Evolutionary conservation across 2,888 invertebrate genomes (phyloP), one percentile per base, ranked within the genome.

Genomic region (Ecliptopera silaceata): DNA sequence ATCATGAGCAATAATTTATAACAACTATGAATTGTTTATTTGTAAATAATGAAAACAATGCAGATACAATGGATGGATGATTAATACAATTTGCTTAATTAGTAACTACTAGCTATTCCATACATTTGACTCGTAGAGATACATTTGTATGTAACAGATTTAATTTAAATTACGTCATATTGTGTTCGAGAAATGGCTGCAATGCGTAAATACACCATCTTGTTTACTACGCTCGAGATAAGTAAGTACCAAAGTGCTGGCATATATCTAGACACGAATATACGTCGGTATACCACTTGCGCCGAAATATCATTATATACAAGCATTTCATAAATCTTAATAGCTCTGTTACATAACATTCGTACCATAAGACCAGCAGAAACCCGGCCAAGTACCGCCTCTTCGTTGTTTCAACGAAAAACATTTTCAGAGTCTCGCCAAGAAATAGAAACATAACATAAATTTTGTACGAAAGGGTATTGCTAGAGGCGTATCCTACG

Each of bases 361-460:
- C 41, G 39, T 53, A 47, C 15, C 13, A 34, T 22, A 41, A 42
- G 47, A 58, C 32, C 29, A 57, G 48, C 32, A 61, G 48, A 61
- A 51, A 63, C 59, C 59, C 60, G 58, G 70, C 63, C 63, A 67
- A 73, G 66, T 58, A 61, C 64, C 66, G 67, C 64, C 70, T 67
- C 56, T 70, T 62, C 47, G 64, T 64, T 68, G 63, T 69, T 64
- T 41, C 38, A 11, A 13, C 53, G 57, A 57, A 64, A 64, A 63
- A 65, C 56, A 63, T 67, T 64, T 61, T 57, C 53, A 46, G 53
- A 51, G 56, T 42, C 56, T 42, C 56, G 67, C 66, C 66, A 70
- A 66, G 55, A 61, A 50, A 52, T 53, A 43, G 12, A 26, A 29
- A 56, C 18, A 42, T 50, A 38, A 22, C 18, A 46, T 49, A 53